These are phyloP conservation scores for Chaetodon auriga DNA, from an alignment of 2,113 vertebrate species.

Conservation along the genomic window DNA sequence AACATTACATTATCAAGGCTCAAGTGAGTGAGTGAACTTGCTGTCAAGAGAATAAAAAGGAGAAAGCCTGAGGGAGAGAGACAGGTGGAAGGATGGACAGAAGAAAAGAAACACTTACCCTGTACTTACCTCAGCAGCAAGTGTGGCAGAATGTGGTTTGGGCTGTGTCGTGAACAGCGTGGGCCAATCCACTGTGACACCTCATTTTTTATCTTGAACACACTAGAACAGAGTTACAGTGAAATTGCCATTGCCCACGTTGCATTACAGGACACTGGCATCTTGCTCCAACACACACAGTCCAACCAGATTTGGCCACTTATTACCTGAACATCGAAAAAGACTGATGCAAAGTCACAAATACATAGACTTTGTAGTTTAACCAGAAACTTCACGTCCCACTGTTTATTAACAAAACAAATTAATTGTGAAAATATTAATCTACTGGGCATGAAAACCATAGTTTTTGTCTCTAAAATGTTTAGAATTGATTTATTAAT, in stretches of 20 bases:
- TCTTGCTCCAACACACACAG: background rate
- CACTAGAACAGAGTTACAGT: conserved; percentile 48
- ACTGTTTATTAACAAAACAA: background rate
- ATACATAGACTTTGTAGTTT: background rate
- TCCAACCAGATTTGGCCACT: background rate
- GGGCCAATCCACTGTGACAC: conserved; percentile 67
- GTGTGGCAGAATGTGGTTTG: conserved; percentile 20
- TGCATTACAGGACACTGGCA: background rate
- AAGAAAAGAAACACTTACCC: conserved; percentile 42
- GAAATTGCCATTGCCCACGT: conserved; percentile 42
- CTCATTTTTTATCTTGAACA: conserved; percentile 66
- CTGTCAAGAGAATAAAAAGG: conserved; percentile 33
- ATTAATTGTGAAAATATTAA: background rate
- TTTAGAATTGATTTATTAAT: too few species aligned
- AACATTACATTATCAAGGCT: conserved; percentile 23
- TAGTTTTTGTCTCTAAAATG: too few species aligned
- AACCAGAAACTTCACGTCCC: background rate
- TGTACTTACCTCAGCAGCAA: conserved; percentile 28
- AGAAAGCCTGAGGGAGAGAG: background rate
- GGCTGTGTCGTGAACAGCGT: conserved; percentile 48
- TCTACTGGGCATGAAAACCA: background rate
- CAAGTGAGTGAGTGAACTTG: conserved; percentile 22
- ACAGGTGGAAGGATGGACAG: conserved; percentile 12
- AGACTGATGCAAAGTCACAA: background rate
- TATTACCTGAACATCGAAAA: background rate